Evolutionary conservation across 2,888 invertebrate species (phyloP), one percentile per base, ranked within the genome.

Genomic region (Hyppa rectilinea): DNA sequence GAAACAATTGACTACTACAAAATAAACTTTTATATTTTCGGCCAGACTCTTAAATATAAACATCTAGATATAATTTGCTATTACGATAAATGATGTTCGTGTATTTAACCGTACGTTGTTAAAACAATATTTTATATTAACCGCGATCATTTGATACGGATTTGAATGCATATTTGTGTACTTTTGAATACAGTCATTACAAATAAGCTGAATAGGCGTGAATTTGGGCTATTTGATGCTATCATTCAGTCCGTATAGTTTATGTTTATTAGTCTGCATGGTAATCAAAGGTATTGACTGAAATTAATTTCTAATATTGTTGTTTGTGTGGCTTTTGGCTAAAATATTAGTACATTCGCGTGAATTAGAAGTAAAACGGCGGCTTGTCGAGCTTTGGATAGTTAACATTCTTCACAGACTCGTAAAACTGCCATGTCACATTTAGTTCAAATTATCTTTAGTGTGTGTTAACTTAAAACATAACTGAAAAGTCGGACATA

Each of bases 131-230:
- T 55, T 49, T 60, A 60, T 45, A 66, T 38, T n/a, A n/a, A n/a
- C 29, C n/a, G 29, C 36, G 45, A 59, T 64, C 20, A 52, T 47
- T 73, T 47, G 58, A 77, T 58, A 70, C 0, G 38, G 61, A 59
- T 65, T 64, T 56, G 45, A 56, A 58, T 66, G 29, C 5, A 20
- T 68, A 52, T 60, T 58, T 49, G 45, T 52, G 34, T 38, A 58
- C 34, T 75, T 67, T 70, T 71, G 56, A 56, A 70, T 70, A 74
- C 31, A n/a, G n/a, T n/a, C n/a, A 75, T 75, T 66, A 65, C 36
- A 50, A 38, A 55, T 49, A 59, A 23, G 43, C 34, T 67, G 64
- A 69, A 70, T 83, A 55, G 45, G 20, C 45, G 31, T 40, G n/a
- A 49, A 63, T 62, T 73, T 45, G 5, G 31, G 36, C 20, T 40